Conservation (phyloP, 1,140 invertebrate genomes). For the Gyrodactylus salaris region DNA sequence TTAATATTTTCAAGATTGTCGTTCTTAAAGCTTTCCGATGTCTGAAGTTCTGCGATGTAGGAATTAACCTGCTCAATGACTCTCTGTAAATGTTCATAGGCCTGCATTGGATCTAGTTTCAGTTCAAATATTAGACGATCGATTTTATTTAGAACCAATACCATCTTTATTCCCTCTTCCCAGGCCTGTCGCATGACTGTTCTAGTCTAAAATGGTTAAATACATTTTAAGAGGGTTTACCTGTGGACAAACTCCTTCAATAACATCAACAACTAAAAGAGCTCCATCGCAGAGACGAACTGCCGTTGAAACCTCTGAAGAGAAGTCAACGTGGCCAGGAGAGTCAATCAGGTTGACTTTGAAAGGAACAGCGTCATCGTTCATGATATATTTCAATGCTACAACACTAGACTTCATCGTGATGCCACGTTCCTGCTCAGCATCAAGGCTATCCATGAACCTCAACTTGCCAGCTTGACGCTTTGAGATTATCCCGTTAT, state of each 20-base stretch:
- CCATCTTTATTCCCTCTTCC: slow-evolving; percentile 87
- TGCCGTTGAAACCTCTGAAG: slow-evolving; percentile 76
- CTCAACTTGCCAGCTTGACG: slow-evolving; percentile 44
- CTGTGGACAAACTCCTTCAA: slow-evolving; percentile 31
- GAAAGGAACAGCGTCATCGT: slow-evolving; percentile 38
- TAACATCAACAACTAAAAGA: slow-evolving; percentile 79
- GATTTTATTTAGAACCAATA: slow-evolving; percentile 99
- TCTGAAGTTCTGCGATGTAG: slow-evolving; percentile 39
- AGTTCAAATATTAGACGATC: slow-evolving; percentile 75
- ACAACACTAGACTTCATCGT: slow-evolving; percentile 97
- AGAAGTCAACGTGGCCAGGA: slow-evolving; percentile 95
- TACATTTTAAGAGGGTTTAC: neutral
- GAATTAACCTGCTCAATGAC: slow-evolving; percentile 99
- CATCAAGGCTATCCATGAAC: slow-evolving; percentile 66
- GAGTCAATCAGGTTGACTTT: slow-evolving; percentile 97
- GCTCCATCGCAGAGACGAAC: slow-evolving; percentile 93
- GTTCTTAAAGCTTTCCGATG: neutral
- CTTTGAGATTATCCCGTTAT: slow-evolving; percentile 73
- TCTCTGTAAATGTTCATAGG: slow-evolving; percentile 96
- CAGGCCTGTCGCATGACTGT: slow-evolving; percentile 93
- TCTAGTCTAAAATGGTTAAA: slow-evolving; percentile 44
- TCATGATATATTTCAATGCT: slow-evolving; percentile 25
- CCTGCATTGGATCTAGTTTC: slow-evolving; percentile 57
- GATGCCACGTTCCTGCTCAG: slow-evolving; percentile 81
- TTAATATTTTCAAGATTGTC: neutral